Evolutionary conservation across 2,888 invertebrate species (phyloP).

Genomic region (Andrena chrysosceles): DNA sequence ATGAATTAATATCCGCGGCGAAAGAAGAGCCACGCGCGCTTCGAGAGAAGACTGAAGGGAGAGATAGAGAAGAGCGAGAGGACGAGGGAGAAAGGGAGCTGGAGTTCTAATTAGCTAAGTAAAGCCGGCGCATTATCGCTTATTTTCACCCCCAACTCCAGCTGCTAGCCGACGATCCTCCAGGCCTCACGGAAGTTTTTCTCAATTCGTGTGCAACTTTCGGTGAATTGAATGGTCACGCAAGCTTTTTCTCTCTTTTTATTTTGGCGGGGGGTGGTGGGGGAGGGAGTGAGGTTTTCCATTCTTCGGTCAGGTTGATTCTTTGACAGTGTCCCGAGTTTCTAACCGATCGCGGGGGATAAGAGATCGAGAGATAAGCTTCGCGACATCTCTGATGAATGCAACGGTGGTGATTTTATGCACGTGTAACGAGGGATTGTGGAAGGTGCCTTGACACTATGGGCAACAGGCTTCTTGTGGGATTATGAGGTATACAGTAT

Average conservation of each 20-base stretch:
- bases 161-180: constrained; percentile 26
- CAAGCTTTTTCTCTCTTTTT: constrained; percentile 5
- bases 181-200: constrained; percentile 28
- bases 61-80: constrained; percentile 65
- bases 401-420: constrained; percentile 4
- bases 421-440: neutral
- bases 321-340: neutral
- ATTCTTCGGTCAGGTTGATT: neutral
- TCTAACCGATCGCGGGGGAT: neutral
- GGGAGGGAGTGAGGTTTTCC: neutral
- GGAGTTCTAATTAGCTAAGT: constrained; percentile 84
- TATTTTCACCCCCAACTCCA: constrained; percentile 79
- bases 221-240: constrained; percentile 23
- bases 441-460: constrained; percentile 3
- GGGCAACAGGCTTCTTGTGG: constrained; percentile 1
- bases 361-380: constrained; percentile 30
- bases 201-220: constrained; percentile 44
- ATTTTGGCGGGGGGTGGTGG: neutral
- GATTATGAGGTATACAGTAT: too few relatives aligned
- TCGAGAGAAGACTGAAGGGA: constrained; percentile 47
- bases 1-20: constrained; percentile 80
- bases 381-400: neutral
- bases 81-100: constrained; percentile 64
- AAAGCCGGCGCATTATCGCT: constrained; percentile 84
- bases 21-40: constrained; percentile 64